Evolutionary conservation across 2,888 invertebrate species (phyloP).

Genomic region (Drosophila conformis): DNA sequence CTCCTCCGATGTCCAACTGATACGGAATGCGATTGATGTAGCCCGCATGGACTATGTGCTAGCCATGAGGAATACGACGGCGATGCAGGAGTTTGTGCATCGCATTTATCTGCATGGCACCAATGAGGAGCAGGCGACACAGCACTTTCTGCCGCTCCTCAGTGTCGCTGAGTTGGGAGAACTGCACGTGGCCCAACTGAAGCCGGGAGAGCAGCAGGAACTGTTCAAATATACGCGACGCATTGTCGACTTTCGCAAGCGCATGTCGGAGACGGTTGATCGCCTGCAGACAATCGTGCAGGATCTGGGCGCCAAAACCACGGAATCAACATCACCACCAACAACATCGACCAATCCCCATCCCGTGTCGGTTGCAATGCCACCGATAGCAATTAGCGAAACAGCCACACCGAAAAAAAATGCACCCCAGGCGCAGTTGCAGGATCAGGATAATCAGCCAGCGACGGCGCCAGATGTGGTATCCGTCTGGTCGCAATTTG

Average conservation of each 20-base stretch:
- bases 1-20: slow-evolving; percentile 19
- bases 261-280: slow-evolving; percentile 80
- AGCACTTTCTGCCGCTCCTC: slow-evolving; percentile 59
- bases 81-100: slow-evolving; percentile 78
- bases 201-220: slow-evolving; percentile 37
- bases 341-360: background rate
- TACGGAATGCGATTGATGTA: slow-evolving; percentile 39
- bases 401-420: background rate
- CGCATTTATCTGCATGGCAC: slow-evolving; percentile 71
- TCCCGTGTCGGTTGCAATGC: slow-evolving; percentile 9
- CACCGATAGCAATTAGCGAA: background rate
- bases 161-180: slow-evolving; percentile 59
- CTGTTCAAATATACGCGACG: slow-evolving; percentile 77
- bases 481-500: slow-evolving; percentile 86
- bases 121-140: slow-evolving; percentile 47
- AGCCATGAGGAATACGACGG: slow-evolving; percentile 73
- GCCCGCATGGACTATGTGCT: slow-evolving; percentile 46
- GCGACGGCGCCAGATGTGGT: slow-evolving; percentile 24
- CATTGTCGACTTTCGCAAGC: slow-evolving; percentile 76
- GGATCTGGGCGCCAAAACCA: slow-evolving; percentile 38
- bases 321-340: background rate
- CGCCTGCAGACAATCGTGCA: slow-evolving; percentile 78
- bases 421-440: slow-evolving; percentile 2
- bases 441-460: slow-evolving; percentile 8
- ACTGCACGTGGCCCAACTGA: slow-evolving; percentile 27